A percentile compares a stretch with the other conserved stretches of the same genome.
These are phyloP conservation scores for Platorchestia sp. DNA, from an alignment of 1,140 invertebrate genomes.

Conservation along the genomic window DNA sequence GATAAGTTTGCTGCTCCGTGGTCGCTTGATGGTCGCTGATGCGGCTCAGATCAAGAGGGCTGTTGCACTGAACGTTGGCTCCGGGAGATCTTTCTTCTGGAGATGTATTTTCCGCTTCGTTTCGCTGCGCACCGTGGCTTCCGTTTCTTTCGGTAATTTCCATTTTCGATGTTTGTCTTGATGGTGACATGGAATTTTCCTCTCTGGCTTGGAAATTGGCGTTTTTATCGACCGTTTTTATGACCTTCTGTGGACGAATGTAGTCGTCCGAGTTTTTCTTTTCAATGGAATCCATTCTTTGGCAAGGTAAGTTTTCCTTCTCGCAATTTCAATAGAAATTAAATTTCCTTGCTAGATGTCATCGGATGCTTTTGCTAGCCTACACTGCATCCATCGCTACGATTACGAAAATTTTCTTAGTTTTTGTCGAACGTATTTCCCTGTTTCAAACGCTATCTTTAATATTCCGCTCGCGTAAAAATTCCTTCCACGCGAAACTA, in stretches of 20 bases:
- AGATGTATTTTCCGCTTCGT: not conserved
- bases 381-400: not conserved
- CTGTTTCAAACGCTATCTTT: not conserved
- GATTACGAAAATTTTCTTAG: not conserved
- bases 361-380: not conserved
- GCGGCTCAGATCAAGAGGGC: conserved; percentile 17
- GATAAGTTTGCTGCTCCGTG: not conserved
- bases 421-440: not conserved
- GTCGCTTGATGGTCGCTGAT: not conserved
- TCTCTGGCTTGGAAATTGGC: not conserved
- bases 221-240: not conserved
- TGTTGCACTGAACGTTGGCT: not conserved
- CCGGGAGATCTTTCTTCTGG: not conserved
- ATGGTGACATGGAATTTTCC: not conserved
- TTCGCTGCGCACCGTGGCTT: not conserved
- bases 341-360: not conserved
- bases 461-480: not conserved
- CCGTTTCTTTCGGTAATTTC: not conserved
- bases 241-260: not conserved
- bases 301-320: not conserved
- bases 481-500: no score
- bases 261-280: not conserved
- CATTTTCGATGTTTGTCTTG: not conserved
- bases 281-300: not conserved
- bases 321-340: not conserved